Conservation (phyloP, 1,140 invertebrate genomes). For the Sesamia nonagrioides region DNA sequence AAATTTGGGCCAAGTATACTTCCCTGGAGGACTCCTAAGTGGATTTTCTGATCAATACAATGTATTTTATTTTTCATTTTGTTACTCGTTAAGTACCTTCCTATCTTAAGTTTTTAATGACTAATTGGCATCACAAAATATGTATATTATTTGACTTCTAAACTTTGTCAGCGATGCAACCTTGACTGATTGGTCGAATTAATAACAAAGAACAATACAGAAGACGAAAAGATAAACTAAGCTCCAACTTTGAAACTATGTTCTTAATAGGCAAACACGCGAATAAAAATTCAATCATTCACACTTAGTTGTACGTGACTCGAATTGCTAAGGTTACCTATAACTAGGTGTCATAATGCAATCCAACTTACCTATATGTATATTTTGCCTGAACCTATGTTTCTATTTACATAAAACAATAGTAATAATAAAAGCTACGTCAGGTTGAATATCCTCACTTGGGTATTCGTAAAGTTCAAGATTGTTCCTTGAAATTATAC, state of each 20-base stretch:
- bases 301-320: conserved; percentile 50
- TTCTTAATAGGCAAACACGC: conserved; percentile 47
- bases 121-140: not conserved
- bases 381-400: conserved; percentile 9
- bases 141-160: not conserved
- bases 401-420: conserved; percentile 41
- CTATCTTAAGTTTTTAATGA: no score
- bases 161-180: not conserved
- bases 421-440: conserved; percentile 6
- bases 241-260: conserved; percentile 22
- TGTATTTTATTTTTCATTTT: no score
- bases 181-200: not conserved
- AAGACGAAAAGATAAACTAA: conserved; percentile 2
- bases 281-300: conserved; percentile 53
- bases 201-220: not conserved
- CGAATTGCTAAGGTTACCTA: conserved; percentile 49
- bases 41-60: no score
- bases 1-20: no score
- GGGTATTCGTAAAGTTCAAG: conserved; percentile 1
- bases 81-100: no score
- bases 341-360: conserved; percentile 48
- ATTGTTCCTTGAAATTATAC: not conserved
- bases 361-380: conserved; percentile 13
- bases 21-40: no score
- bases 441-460: conserved; percentile 21